Conservation (phyloP, 2,113 vertebrate species). For the Coreoperca whiteheadi region DNA sequence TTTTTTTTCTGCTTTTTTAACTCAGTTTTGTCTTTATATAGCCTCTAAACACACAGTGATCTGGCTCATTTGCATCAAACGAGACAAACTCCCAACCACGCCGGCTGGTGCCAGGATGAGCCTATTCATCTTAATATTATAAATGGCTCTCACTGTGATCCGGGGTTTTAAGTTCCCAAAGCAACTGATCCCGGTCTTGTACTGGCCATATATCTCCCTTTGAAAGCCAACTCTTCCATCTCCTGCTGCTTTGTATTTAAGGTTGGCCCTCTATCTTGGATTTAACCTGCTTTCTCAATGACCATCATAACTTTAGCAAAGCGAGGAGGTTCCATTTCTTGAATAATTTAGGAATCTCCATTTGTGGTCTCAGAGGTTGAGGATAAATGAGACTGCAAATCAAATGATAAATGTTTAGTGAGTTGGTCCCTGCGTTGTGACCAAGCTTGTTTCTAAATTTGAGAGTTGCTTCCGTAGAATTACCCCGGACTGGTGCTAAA, state of each 20-base stretch:
- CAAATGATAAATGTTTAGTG: slow-evolving; percentile 57
- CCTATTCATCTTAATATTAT: slow-evolving; percentile 83
- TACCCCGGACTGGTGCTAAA: slow-evolving; percentile 39
- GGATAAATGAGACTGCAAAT: slow-evolving; percentile 63
- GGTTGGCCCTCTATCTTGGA: slow-evolving; percentile 76
- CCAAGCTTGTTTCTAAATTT: slow-evolving; percentile 43
- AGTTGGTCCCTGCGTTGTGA: slow-evolving; percentile 26
- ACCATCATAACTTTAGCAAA: slow-evolving; percentile 57
- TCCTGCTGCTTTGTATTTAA: slow-evolving; percentile 83
- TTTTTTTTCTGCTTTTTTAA: background rate
- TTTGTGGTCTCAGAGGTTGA: slow-evolving; percentile 64
- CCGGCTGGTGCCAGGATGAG: slow-evolving; percentile 64
- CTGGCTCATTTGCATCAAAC: slow-evolving; percentile 79
- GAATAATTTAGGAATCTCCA: slow-evolving; percentile 59
- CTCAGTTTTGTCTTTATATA: slow-evolving; percentile 39
- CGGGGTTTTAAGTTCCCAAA: slow-evolving; percentile 84
- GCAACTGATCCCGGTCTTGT: slow-evolving; percentile 78
- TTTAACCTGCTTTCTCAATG: slow-evolving; percentile 63
- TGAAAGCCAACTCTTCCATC: slow-evolving; percentile 74
- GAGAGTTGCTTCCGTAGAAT: slow-evolving; percentile 41
- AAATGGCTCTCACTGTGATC: slow-evolving; percentile 83
- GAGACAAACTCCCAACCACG: slow-evolving; percentile 72
- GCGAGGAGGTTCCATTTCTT: slow-evolving; percentile 29
- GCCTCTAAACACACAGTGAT: slow-evolving; percentile 52
- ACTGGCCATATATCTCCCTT: slow-evolving; percentile 74